Evolutionary conservation across 2,113 vertebrate species (phyloP).

Genomic region (Chionis minor): DNA sequence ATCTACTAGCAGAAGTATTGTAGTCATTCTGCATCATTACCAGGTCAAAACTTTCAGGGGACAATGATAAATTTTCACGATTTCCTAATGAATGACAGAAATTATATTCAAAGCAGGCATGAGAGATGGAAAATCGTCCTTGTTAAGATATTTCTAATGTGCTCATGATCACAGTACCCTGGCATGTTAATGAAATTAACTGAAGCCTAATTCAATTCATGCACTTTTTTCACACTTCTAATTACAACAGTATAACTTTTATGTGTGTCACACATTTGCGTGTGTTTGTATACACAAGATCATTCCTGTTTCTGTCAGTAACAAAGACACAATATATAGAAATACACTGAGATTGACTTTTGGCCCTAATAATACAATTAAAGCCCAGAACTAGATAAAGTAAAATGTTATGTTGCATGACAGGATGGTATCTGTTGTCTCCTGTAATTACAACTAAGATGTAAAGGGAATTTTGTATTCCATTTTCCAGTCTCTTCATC

Average conservation of each 20-base stretch:
- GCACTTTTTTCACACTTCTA: not conserved
- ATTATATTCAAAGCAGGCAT: not conserved
- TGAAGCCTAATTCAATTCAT: not conserved
- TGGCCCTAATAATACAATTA: not conserved
- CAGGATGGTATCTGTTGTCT: slow-evolving; percentile 3
- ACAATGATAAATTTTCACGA: not conserved
- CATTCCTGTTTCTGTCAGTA: slow-evolving; percentile 8
- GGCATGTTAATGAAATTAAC: not conserved
- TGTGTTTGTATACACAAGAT: not conserved
- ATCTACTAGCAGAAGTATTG: not conserved
- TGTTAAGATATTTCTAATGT: not conserved
- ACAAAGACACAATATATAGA: not conserved
- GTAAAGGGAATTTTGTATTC: not conserved
- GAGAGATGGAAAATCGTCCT: not conserved
- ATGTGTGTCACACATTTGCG: not conserved
- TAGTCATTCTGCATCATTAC: not conserved
- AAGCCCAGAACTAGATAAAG: not conserved
- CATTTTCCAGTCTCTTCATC: not conserved
- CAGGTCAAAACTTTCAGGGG: not conserved
- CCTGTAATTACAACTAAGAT: not conserved
- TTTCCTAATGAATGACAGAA: not conserved
- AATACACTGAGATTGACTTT: not conserved
- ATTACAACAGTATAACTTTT: not conserved
- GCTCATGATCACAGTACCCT: not conserved
- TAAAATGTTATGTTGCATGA: not conserved